phyloP scores from a whole-genome alignment of 2,113 vertebrate genomes.

The Mohoua ochrocephala region DNA sequence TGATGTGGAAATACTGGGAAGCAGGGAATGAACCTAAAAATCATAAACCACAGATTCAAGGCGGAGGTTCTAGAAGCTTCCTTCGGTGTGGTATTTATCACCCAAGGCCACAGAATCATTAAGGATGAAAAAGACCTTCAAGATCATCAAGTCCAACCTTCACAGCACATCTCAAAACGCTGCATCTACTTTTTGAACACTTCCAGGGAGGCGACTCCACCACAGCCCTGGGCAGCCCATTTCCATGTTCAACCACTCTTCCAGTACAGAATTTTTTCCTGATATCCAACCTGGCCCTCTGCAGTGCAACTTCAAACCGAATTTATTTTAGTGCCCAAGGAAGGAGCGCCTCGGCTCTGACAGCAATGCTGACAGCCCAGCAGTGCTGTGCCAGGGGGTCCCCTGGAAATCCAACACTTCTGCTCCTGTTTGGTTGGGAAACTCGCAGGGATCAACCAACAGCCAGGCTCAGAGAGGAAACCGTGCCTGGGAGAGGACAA shows the following conservation, averaged over 20 bases:
- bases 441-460: not conserved
- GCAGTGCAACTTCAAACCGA: not conserved
- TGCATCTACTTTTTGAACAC: not conserved
- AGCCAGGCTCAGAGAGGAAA: not conserved
- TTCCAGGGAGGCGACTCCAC: not conserved
- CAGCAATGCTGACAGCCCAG: not conserved
- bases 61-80: not conserved
- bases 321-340: not conserved
- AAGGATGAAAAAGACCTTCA: not conserved
- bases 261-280: too few species aligned
- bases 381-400: not conserved
- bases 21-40: not conserved
- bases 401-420: not conserved
- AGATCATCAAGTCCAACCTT: not conserved
- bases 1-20: not conserved
- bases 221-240: not conserved
- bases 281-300: not conserved
- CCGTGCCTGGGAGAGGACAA: not conserved
- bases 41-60: not conserved
- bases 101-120: not conserved
- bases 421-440: not conserved
- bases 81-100: not conserved
- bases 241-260: rapidly evolving
- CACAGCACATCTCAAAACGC: not conserved
- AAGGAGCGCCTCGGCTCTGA: not conserved